Conservation (phyloP, 2,888 invertebrate genomes). For the Idaea dimidiata region DNA sequence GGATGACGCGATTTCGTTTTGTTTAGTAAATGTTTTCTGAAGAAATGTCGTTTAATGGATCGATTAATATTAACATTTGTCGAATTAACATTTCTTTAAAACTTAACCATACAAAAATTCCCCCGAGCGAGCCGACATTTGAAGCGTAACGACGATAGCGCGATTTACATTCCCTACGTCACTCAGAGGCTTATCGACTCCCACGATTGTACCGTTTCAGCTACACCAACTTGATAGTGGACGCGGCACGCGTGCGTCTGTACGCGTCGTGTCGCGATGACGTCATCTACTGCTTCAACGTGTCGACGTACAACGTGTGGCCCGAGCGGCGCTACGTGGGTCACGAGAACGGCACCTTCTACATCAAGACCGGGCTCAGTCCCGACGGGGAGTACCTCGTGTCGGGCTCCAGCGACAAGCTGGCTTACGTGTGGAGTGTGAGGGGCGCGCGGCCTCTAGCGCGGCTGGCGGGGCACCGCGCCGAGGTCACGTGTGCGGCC, state of each 20-base stretch:
- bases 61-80: too few species aligned
- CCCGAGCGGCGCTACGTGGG: conserved; percentile 86
- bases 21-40: too few species aligned
- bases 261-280: conserved; percentile 95
- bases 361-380: conserved; percentile 91
- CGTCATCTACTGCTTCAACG: conserved; percentile 91
- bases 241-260: conserved; percentile 84
- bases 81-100: too few species aligned
- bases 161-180: too few species aligned
- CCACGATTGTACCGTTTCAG: too few species aligned
- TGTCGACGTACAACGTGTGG: conserved; percentile 83
- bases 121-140: too few species aligned
- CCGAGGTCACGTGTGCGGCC: conserved; percentile 93
- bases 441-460: conserved; percentile 84
- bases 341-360: conserved; percentile 90
- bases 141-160: too few species aligned
- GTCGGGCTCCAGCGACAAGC: conserved; percentile 93
- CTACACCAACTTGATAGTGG: conserved; percentile 88
- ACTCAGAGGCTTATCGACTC: too few species aligned
- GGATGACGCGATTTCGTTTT: too few species aligned
- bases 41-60: too few species aligned
- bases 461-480: conserved; percentile 87
- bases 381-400: conserved; percentile 90
- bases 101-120: too few species aligned
- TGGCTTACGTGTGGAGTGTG: conserved; percentile 93